Evolutionary conservation across 2,113 vertebrate species (phyloP).

Genomic region (Columba livia): DNA sequence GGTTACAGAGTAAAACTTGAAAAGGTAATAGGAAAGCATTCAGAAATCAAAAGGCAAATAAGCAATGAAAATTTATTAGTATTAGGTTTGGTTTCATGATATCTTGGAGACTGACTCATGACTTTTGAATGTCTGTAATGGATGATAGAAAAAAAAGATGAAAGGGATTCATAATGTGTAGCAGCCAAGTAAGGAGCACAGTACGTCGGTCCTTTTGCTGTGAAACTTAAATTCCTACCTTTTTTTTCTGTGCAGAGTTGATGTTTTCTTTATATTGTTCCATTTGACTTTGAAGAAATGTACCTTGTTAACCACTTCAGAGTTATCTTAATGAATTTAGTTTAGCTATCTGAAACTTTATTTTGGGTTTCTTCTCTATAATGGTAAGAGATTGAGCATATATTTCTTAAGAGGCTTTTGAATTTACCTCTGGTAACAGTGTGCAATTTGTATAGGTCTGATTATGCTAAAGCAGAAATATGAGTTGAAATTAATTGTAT

Average conservation of each 20-base stretch:
- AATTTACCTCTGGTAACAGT: background rate
- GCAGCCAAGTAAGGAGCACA: background rate
- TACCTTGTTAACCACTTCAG: background rate
- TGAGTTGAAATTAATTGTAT: background rate
- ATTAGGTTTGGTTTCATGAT: background rate
- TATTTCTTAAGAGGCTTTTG: background rate
- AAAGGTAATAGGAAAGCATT: conserved; percentile 9
- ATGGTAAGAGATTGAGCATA: background rate
- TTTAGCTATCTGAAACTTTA: background rate
- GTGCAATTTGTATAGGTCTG: background rate
- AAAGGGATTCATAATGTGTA: background rate
- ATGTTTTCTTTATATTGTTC: background rate
- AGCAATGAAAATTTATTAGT: background rate
- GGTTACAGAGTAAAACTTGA: conserved; percentile 11
- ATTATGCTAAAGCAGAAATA: background rate
- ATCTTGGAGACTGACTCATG: background rate
- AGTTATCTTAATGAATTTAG: background rate
- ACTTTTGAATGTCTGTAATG: background rate
- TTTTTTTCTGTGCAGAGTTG: background rate
- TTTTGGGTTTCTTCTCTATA: background rate
- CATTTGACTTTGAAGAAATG: background rate
- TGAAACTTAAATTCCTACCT: background rate
- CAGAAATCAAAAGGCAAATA: conserved; percentile 20
- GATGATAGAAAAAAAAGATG: background rate
- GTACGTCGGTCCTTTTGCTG: background rate